These are phyloP conservation scores for Syngnathus acus DNA, from an alignment of 2,797 vertebrate genomes.

Conservation along the genomic window DNA sequence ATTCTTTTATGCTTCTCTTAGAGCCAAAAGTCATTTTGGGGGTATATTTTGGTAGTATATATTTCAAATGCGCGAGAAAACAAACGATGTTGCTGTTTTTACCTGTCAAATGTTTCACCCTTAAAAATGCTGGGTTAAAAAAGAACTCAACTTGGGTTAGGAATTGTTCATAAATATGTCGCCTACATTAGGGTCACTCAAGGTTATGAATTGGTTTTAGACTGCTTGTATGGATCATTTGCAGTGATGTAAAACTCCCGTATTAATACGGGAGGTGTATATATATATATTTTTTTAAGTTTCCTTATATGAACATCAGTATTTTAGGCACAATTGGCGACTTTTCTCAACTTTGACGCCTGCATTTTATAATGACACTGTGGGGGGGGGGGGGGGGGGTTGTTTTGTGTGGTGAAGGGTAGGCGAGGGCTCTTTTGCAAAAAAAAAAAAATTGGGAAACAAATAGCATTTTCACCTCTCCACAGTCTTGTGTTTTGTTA, in stretches of 20 bases:
- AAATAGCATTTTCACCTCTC: conserved; percentile 1
- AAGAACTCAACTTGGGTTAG: too few relatives aligned
- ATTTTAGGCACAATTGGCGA: neutral
- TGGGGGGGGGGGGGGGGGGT: neutral
- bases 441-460: neutral
- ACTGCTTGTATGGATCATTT: neutral
- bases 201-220: too few relatives aligned
- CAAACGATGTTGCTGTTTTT: neutral
- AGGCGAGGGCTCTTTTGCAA: neutral
- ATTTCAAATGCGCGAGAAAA: neutral
- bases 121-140: too few relatives aligned
- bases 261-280: neutral
- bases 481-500: conserved; percentile 3
- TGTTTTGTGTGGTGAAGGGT: neutral
- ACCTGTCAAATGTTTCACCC: too few relatives aligned
- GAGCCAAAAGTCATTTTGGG: neutral
- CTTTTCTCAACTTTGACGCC: neutral
- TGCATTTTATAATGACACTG: neutral
- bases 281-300: neutral
- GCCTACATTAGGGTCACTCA: too few relatives aligned
- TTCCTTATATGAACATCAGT: neutral
- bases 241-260: neutral
- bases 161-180: too few relatives aligned
- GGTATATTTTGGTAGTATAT: neutral
- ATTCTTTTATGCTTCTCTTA: neutral